phyloP scores from a whole-genome alignment of 1,140 invertebrate genomes.

The Cyphomyrmex costatus region DNA sequence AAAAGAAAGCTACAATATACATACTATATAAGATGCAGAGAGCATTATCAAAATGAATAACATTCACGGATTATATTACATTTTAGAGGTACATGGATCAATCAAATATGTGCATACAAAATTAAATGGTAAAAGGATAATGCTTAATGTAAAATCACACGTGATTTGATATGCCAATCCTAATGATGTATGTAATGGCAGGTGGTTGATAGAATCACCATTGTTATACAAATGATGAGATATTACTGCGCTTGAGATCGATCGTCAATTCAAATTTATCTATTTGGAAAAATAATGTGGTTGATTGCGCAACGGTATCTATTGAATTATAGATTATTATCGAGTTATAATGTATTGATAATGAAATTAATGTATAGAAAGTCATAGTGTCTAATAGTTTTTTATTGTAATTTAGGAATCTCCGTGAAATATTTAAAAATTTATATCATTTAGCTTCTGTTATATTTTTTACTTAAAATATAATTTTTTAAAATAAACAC shows the following conservation, averaged over 20 bases:
- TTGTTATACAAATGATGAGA: neutral
- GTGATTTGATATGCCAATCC: neutral
- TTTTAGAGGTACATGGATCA: neutral
- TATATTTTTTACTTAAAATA: neutral
- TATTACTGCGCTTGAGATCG: neutral
- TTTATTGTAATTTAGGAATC: neutral
- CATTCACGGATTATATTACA: conserved; percentile 3
- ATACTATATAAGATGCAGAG: neutral
- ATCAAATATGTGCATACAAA: conserved; percentile 11
- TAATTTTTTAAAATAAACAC: no score
- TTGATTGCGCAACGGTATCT: neutral
- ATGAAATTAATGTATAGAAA: neutral
- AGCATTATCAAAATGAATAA: neutral
- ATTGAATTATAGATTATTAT: conserved; percentile 7
- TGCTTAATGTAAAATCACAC: conserved; percentile 3
- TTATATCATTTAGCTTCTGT: neutral
- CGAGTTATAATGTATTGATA: neutral
- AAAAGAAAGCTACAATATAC: neutral
- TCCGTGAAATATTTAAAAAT: neutral
- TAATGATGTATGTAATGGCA: neutral
- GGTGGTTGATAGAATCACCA: neutral
- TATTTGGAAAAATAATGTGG: conserved; percentile 21
- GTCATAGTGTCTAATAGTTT: neutral
- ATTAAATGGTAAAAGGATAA: neutral
- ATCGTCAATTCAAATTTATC: conserved; percentile 2